Conservation (phyloP, 2,113 vertebrate genomes). For the Myxocyprinus asiaticus region DNA sequence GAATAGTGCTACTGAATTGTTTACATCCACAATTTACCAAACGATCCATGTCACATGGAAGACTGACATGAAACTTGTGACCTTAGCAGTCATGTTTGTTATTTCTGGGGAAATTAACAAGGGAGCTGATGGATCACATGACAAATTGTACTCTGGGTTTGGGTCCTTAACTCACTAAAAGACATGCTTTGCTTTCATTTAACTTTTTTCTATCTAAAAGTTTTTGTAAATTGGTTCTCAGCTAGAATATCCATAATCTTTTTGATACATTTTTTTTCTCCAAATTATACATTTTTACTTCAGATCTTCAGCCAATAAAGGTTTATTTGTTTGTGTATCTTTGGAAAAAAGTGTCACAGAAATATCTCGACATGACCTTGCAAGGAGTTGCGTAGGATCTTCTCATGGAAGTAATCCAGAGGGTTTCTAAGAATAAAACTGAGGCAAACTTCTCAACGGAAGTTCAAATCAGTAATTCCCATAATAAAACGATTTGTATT, state of each 20-base stretch:
- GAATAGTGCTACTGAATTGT: not conserved
- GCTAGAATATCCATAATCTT: not conserved
- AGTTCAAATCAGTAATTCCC: no score
- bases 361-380: conserved; percentile 5
- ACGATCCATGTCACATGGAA: conserved; percentile 14
- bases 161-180: no score
- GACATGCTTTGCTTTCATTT: no score
- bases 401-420: conserved; percentile 3
- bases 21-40: not conserved
- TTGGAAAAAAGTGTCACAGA: not conserved
- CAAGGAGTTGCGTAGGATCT: not conserved
- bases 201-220: no score
- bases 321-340: conserved; percentile 24
- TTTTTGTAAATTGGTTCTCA: not conserved
- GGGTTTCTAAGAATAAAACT: not conserved
- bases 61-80: conserved; percentile 12
- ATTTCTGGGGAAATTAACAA: not conserved
- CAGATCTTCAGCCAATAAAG: conserved; percentile 18
- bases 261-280: not conserved
- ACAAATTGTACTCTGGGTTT: not conserved
- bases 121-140: conserved; percentile 21
- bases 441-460: not conserved
- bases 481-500: no score
- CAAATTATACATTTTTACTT: conserved; percentile 16
- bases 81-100: conserved; percentile 9